phyloP scores from a whole-genome alignment of 1,140 invertebrate species.

The Homalodisca vitripennis region DNA sequence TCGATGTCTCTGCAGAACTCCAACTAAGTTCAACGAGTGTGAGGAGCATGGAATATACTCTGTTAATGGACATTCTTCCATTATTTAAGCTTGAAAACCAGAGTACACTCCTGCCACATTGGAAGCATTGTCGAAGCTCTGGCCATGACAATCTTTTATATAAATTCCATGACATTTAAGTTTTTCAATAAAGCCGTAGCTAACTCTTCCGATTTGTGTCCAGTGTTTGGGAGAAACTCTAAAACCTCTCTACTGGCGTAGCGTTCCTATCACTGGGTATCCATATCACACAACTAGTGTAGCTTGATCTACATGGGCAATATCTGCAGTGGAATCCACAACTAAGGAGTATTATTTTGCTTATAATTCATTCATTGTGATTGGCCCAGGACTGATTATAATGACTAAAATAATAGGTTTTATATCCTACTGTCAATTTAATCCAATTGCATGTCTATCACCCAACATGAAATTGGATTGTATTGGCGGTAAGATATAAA shows the following conservation, averaged over 20 bases:
- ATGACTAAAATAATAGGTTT: too few relatives aligned
- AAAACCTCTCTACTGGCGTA: background rate
- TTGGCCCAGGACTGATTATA: too few relatives aligned
- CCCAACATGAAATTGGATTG: too few relatives aligned
- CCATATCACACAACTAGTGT: background rate
- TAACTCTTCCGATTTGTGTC: background rate
- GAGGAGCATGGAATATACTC: constrained; percentile 42
- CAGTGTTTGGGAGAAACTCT: background rate
- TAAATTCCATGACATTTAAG: constrained; percentile 2
- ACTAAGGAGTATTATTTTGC: too few relatives aligned
- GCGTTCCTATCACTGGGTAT: background rate
- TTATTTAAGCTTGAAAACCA: constrained; percentile 43
- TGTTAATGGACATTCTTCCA: constrained; percentile 39
- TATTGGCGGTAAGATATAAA: too few relatives aligned
- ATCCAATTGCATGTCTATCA: too few relatives aligned
- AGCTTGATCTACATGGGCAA: background rate
- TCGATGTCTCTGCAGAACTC: constrained; percentile 39
- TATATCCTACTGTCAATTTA: too few relatives aligned
- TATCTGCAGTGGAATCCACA: background rate
- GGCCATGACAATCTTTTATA: constrained; percentile 36
- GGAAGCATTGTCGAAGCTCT: constrained; percentile 41
- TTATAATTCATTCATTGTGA: too few relatives aligned
- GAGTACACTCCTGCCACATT: constrained; percentile 41
- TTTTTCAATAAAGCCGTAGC: background rate
- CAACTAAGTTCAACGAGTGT: constrained; percentile 43